Evolutionary conservation across 2,888 invertebrate species (phyloP).

Genomic region (Disparrhopalites patrizii): DNA sequence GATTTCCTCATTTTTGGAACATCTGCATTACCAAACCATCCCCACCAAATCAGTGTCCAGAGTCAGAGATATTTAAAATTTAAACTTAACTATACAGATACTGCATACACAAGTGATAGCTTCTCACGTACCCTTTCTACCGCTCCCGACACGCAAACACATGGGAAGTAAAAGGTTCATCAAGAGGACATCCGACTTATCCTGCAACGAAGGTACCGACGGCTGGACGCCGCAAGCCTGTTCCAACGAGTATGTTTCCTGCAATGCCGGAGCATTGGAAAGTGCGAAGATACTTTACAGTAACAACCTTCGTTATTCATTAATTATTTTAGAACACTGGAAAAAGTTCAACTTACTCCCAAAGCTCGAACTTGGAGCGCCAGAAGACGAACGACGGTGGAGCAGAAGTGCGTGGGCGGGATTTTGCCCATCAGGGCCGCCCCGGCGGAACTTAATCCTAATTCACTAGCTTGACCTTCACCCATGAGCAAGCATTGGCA

Average conservation of each 20-base stretch:
- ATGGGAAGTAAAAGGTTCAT: conserved; percentile 95
- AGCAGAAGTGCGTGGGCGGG: conserved; percentile 91
- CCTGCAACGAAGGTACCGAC: conserved; percentile 74
- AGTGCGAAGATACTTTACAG: not conserved
- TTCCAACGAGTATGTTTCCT: conserved; percentile 84
- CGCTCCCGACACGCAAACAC: conserved; percentile 90
- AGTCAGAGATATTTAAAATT: no score
- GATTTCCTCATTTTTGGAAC: conserved; percentile 81
- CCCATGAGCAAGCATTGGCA: conserved; percentile 80
- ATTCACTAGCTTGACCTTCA: conserved; percentile 64
- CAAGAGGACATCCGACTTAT: conserved; percentile 91
- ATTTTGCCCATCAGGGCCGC: conserved; percentile 84
- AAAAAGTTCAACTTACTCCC: conserved; percentile 62
- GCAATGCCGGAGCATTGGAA: conserved; percentile 33
- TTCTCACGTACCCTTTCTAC: conserved; percentile 71
- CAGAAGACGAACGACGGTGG: conserved; percentile 89
- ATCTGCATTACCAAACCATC: conserved; percentile 59
- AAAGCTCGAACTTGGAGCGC: conserved; percentile 92
- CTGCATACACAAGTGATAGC: not conserved
- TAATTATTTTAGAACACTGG: not conserved
- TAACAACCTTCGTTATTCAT: not conserved
- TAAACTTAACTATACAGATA: no score
- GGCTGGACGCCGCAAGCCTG: conserved; percentile 91
- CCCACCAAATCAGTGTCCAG: no score
- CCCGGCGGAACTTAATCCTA: conserved; percentile 64